These are phyloP conservation scores for Phrynocephalus versicolor DNA, from an alignment of 2,113 vertebrate species.

Conservation along the genomic window DNA sequence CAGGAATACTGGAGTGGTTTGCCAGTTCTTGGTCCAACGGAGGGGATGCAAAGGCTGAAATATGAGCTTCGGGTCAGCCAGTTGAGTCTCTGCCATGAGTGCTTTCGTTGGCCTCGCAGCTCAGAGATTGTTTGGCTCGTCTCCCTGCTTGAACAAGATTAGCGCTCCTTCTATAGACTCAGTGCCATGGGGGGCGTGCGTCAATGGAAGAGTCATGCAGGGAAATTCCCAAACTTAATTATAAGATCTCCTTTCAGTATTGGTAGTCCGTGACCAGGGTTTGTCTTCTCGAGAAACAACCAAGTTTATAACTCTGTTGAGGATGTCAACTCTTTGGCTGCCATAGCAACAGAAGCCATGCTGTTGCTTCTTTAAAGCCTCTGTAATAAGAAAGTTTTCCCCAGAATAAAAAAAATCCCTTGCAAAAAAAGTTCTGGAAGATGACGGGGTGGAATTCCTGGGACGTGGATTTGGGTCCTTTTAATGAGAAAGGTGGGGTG, in stretches of 20 bases:
- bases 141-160: not conserved
- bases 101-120: not conserved
- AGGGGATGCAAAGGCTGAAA: not conserved
- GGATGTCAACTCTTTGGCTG: not conserved
- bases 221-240: slow-evolving; percentile 3
- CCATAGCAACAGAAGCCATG: not conserved
- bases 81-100: not conserved
- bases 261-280: slow-evolving; percentile 1
- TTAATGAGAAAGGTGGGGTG: too few species aligned
- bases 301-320: not conserved
- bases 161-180: slow-evolving; percentile 16
- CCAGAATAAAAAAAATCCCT: too few species aligned
- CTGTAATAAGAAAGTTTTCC: too few species aligned
- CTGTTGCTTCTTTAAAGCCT: too few species aligned
- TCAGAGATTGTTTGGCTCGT: not conserved
- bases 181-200: not conserved
- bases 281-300: not conserved
- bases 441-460: too few species aligned
- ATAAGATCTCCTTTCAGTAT: slow-evolving; percentile 14
- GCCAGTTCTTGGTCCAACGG: not conserved
- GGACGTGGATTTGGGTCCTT: too few species aligned
- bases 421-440: too few species aligned
- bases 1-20: too few species aligned
- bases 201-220: slow-evolving; percentile 15
- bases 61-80: fast-evolving